phyloP scores from a whole-genome alignment of 2,797 vertebrate genomes.

The Acipenser oxyrinchus region DNA sequence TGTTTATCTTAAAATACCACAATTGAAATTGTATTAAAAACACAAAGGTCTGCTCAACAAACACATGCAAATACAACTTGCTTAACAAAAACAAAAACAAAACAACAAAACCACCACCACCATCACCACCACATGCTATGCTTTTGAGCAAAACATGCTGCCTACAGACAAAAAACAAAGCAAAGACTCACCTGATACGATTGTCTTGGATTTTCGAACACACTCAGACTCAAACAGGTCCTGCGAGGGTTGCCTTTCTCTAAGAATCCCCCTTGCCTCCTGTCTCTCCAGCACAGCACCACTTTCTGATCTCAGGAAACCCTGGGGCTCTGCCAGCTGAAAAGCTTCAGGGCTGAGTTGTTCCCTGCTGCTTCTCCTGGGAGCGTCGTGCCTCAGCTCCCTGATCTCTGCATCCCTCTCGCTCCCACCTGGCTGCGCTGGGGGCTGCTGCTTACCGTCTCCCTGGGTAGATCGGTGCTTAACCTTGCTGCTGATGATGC shows the following conservation, averaged over 20 bases:
- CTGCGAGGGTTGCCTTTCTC: constrained; percentile 46
- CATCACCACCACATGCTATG: too few species aligned
- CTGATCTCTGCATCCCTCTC: constrained; percentile 30
- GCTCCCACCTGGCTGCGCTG: constrained; percentile 43
- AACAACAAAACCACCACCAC: too few species aligned
- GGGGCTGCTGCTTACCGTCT: constrained; percentile 33
- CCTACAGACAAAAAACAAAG: neutral
- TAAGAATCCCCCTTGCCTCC: constrained; percentile 34
- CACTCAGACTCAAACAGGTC: constrained; percentile 44
- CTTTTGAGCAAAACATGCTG: too few species aligned
- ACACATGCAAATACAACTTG: neutral
- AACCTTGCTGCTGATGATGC: constrained; percentile 38
- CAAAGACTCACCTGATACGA: constrained; percentile 53
- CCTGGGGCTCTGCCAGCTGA: constrained; percentile 48
- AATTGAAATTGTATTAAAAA: neutral
- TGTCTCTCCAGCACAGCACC: constrained; percentile 36
- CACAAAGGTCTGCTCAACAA: neutral
- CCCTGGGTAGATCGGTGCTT: constrained; percentile 66
- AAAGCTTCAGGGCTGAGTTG: constrained; percentile 29
- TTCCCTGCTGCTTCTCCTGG: constrained; percentile 45
- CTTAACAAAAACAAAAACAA: too few species aligned
- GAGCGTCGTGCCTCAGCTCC: constrained; percentile 36
- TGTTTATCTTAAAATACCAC: neutral
- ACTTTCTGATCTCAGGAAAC: constrained; percentile 35
- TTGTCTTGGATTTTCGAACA: constrained; percentile 32